Conservation (phyloP, 2,888 invertebrate species). For the Drosophila kuntzei region DNA sequence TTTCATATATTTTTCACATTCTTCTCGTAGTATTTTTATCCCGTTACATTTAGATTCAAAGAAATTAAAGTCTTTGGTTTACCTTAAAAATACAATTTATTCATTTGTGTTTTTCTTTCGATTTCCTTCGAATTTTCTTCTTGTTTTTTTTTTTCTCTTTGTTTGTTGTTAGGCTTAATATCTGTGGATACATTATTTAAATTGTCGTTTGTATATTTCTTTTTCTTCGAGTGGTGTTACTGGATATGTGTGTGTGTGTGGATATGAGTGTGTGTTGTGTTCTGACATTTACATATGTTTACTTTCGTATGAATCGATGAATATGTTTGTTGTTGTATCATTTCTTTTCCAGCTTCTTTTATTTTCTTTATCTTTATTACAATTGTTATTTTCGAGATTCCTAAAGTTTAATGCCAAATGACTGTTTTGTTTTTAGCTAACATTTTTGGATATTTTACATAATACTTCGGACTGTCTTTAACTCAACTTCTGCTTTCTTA, state of each 20-base stretch:
- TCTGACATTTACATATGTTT: constrained; percentile 66
- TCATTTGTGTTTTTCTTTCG: constrained; percentile 21
- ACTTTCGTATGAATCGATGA: constrained; percentile 70
- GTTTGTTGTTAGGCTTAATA: constrained; percentile 62
- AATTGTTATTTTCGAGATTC: constrained; percentile 22
- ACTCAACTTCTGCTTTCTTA: constrained; percentile 3
- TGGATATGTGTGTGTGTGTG: constrained; percentile 16
- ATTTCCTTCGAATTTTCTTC: constrained; percentile 21
- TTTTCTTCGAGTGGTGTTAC: constrained; percentile 30
- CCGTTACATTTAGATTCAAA: constrained; percentile 75
- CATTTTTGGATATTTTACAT: constrained; percentile 6
- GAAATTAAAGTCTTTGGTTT: constrained; percentile 85
- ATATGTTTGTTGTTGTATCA: constrained; percentile 23
- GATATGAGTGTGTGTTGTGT: constrained; percentile 32
- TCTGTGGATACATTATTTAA: constrained; percentile 34
- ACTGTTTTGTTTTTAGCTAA: constrained; percentile 14
- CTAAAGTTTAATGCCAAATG: constrained; percentile 40
- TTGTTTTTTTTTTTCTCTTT: constrained; percentile 9
- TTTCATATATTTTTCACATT: constrained; percentile 8
- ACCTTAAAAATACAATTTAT: constrained; percentile 77
- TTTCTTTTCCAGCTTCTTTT: constrained; percentile 18
- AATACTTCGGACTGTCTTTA: constrained; percentile 16
- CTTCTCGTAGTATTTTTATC: constrained; percentile 16
- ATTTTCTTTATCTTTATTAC: constrained; percentile 21
- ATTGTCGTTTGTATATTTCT: constrained; percentile 35